A percentile compares a stretch with the other conserved stretches of the same genome.
Evolutionary conservation across 2,888 invertebrate genomes (phyloP).

Genomic region (Hyposoter didymator): DNA sequence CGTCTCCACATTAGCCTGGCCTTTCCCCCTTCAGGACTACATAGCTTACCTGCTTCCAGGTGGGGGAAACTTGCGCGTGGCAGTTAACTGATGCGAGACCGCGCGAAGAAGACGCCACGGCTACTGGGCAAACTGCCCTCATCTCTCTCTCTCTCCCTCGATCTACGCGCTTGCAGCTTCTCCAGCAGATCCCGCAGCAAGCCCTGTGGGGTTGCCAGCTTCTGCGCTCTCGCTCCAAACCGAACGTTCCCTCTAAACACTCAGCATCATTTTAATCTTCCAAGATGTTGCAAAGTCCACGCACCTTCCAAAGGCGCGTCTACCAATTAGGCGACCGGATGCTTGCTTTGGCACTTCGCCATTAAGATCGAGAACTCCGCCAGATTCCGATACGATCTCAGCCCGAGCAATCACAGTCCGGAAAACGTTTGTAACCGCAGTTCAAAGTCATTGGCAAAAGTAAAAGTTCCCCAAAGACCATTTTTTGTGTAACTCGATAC

Average conservation of each 20-base stretch:
- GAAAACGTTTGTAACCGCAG: neutral
- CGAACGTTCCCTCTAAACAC: neutral
- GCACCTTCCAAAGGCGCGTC: neutral
- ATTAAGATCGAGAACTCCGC: neutral
- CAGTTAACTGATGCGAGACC: conserved; percentile 59
- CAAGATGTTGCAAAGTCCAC: neutral
- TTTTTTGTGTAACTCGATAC: neutral
- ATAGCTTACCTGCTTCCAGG: conserved; percentile 1
- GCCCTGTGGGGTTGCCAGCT: conserved; percentile 9
- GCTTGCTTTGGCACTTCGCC: neutral
- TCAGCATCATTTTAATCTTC: neutral
- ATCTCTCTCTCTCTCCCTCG: conserved; percentile 31
- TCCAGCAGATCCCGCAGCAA: neutral
- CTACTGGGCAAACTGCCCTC: conserved; percentile 20
- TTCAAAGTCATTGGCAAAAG: neutral
- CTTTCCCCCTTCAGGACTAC: conserved; percentile 7
- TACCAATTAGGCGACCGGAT: neutral
- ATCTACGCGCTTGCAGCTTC: neutral
- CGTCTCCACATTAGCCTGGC: conserved; percentile 4
- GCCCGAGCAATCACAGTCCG: neutral
- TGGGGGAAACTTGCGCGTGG: conserved; percentile 63
- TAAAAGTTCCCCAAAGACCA: neutral
- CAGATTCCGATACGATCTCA: neutral
- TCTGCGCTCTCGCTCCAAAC: conserved; percentile 2
- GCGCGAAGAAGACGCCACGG: conserved; percentile 33